Conservation (phyloP, 2,888 invertebrate species). For the Drosophila mulleri region DNA sequence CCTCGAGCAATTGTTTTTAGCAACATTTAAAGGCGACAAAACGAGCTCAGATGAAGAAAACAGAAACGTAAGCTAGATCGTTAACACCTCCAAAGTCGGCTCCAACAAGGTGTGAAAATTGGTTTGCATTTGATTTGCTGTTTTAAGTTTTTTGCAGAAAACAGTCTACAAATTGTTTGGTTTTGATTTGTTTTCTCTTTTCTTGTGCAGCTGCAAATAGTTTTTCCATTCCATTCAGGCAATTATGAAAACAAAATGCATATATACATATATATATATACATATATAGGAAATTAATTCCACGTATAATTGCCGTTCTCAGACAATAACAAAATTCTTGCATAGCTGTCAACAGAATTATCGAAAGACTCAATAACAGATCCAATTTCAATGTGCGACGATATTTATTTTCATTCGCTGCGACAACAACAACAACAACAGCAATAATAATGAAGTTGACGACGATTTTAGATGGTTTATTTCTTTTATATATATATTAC, state of each 20-base stretch:
- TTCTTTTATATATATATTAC: constrained; percentile 31
- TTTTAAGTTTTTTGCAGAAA: constrained; percentile 16
- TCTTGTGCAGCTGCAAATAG: constrained; percentile 35
- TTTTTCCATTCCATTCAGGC: constrained; percentile 19
- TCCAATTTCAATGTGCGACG: constrained; percentile 68
- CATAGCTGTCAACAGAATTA: constrained; percentile 60
- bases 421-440: constrained; percentile 29
- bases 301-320: constrained; percentile 60
- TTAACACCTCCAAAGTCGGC: constrained; percentile 5
- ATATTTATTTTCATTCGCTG: constrained; percentile 68
- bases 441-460: background rate
- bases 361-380: constrained; percentile 74
- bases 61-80: background rate
- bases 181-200: background rate
- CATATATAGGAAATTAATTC: constrained; percentile 37
- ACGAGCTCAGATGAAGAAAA: background rate
- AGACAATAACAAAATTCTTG: constrained; percentile 67
- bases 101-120: constrained; percentile 22
- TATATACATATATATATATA: too few species aligned
- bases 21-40: background rate
- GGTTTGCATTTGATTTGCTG: background rate
- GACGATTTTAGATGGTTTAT: constrained; percentile 31
- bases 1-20: background rate
- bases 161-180: constrained; percentile 20
- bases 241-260: constrained; percentile 12